phyloP scores from a whole-genome alignment of 2,113 vertebrate genomes.

The Psettodes erumei region DNA sequence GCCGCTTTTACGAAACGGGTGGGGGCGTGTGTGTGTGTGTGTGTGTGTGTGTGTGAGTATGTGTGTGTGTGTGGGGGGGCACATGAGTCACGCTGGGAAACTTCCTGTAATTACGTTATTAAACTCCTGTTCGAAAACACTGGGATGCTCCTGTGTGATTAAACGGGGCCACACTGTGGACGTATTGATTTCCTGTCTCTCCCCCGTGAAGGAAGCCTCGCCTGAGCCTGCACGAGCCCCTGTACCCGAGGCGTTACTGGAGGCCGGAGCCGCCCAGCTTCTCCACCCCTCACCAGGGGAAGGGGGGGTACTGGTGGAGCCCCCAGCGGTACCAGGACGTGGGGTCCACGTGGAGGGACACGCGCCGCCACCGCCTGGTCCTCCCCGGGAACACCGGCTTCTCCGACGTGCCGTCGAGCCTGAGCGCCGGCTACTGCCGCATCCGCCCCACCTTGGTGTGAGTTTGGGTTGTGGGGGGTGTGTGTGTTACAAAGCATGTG shows the following conservation, averaged over 20 bases:
- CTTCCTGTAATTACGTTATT: conserved; percentile 22
- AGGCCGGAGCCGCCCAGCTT: conserved; percentile 46
- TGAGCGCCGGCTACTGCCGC: conserved; percentile 53
- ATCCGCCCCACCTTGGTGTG: conserved; percentile 64
- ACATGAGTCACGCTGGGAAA: conserved; percentile 27
- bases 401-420: conserved; percentile 58
- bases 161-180: conserved; percentile 61
- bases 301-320: conserved; percentile 64
- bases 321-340: conserved; percentile 56
- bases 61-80: too few species aligned
- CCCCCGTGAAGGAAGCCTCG: conserved; percentile 51
- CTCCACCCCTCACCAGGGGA: conserved; percentile 62
- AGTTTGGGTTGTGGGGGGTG: conserved; percentile 21
- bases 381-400: conserved; percentile 72
- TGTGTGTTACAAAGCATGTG: conserved; percentile 13
- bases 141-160: conserved; percentile 46
- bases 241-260: conserved; percentile 47
- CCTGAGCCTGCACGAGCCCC: conserved; percentile 59
- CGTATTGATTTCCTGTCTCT: conserved; percentile 68
- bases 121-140: conserved; percentile 27
- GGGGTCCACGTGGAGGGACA: conserved; percentile 59
- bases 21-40: too few species aligned
- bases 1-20: too few species aligned
- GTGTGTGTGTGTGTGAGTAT: too few species aligned
- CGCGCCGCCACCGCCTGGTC: conserved; percentile 44